Percentiles rank a stretch among this genome's conserved stretches.
These are phyloP conservation scores for Potamarius usumacintae DNA, from an alignment of 2,113 vertebrate species.

Conservation along the genomic window DNA sequence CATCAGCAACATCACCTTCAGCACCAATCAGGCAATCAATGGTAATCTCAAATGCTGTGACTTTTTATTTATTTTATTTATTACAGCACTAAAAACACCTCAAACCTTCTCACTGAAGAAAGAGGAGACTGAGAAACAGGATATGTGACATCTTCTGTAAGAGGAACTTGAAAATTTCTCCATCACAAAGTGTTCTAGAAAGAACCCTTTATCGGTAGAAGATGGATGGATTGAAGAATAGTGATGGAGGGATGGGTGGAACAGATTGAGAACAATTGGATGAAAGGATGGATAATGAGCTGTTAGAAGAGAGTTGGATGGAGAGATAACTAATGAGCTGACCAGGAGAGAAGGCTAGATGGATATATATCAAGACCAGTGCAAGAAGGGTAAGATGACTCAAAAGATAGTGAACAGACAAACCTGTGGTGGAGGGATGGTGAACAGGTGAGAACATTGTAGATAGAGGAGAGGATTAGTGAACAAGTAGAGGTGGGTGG, in stretches of 20 bases:
- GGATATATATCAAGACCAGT: neutral
- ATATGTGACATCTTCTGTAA: neutral
- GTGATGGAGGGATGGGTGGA: neutral
- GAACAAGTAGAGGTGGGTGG: neutral
- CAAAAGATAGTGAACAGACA: neutral
- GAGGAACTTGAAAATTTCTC: neutral
- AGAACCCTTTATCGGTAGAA: neutral
- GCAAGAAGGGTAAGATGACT: neutral
- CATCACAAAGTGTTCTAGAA: neutral
- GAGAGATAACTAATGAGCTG: neutral
- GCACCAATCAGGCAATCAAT: slow-evolving; percentile 32
- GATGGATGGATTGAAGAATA: neutral
- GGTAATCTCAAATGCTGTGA: slow-evolving; percentile 12
- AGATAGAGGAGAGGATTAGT: neutral
- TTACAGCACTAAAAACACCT: neutral
- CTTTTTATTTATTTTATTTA: neutral
- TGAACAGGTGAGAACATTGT: too few relatives aligned
- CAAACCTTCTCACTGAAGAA: neutral
- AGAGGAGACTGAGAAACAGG: neutral
- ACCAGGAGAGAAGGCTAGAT: neutral
- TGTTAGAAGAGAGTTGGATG: neutral
- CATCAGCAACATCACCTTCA: slow-evolving; percentile 35
- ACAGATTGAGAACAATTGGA: neutral
- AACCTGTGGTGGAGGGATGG: neutral
- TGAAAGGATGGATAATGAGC: neutral